Evolutionary conservation across 2,888 invertebrate genomes (phyloP).

Genomic region (Teleiodes luculella): DNA sequence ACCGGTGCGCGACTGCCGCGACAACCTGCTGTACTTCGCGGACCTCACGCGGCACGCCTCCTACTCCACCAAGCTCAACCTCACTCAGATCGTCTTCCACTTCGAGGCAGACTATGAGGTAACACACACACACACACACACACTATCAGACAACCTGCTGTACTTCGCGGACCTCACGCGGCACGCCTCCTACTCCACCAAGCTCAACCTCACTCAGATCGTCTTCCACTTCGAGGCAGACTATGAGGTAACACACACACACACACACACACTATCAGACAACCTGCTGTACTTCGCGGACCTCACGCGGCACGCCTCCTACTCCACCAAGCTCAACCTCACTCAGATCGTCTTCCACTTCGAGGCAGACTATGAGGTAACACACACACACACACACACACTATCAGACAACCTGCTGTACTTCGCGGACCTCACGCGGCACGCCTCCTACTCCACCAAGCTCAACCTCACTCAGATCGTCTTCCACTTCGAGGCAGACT

Average conservation of each 20-base stretch:
- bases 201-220: conserved; percentile 86
- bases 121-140: too few species aligned
- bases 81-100: conserved; percentile 90
- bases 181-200: conserved; percentile 80
- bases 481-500: conserved; percentile 94
- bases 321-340: conserved; percentile 82
- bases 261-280: too few species aligned
- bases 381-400: too few species aligned
- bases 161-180: conserved; percentile 89
- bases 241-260: conserved; percentile 94
- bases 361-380: conserved; percentile 95
- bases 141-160: conserved; percentile 94
- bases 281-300: conserved; percentile 93
- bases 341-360: conserved; percentile 91
- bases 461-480: conserved; percentile 88
- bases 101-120: conserved; percentile 97
- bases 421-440: conserved; percentile 86
- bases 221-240: conserved; percentile 95
- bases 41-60: conserved; percentile 83
- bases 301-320: conserved; percentile 81
- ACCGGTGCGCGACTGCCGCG: conserved; percentile 92
- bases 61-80: conserved; percentile 81
- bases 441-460: conserved; percentile 80
- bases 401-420: conserved; percentile 95
- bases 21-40: conserved; percentile 92